Evolutionary conservation across 2,888 invertebrate genomes (phyloP).

Genomic region (Caenorhabditis auriculariae): DNA sequence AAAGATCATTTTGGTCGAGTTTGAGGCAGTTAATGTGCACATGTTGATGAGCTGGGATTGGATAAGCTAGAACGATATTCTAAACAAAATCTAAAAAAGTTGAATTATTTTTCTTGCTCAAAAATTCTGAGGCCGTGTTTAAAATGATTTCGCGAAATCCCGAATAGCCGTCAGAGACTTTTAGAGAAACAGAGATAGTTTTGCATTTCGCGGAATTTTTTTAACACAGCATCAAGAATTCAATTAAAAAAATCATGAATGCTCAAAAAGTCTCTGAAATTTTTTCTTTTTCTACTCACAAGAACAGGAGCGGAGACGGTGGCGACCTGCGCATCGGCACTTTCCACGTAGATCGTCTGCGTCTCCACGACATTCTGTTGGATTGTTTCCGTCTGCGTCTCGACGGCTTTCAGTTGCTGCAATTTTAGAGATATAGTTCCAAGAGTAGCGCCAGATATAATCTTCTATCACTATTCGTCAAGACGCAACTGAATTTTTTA

Average conservation of each 20-base stretch:
- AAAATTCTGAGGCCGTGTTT: neutral
- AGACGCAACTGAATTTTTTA: too few relatives aligned
- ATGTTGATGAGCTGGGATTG: too few relatives aligned
- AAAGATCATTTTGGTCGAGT: too few relatives aligned
- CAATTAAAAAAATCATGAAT: neutral
- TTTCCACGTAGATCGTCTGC: slow-evolving; percentile 40
- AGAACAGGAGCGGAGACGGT: slow-evolving; percentile 21
- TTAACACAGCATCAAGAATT: too few relatives aligned
- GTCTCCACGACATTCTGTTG: slow-evolving; percentile 34
- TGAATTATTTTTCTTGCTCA: neutral
- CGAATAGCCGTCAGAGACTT: too few relatives aligned
- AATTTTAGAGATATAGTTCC: too few relatives aligned
- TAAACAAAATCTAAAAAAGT: neutral
- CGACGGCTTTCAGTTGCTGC: slow-evolving; percentile 22
- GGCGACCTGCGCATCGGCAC: slow-evolving; percentile 36
- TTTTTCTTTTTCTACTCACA: too few relatives aligned
- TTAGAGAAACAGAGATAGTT: too few relatives aligned
- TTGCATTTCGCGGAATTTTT: slow-evolving; percentile 12
- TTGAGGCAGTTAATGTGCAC: too few relatives aligned
- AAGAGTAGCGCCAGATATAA: neutral
- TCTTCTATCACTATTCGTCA: too few relatives aligned
- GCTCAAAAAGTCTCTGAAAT: neutral
- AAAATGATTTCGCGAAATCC: too few relatives aligned
- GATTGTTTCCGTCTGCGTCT: slow-evolving; percentile 35
- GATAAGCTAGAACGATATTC: too few relatives aligned